Conservation (phyloP, 1,140 invertebrate genomes). For the Drosophila ogumai region DNA sequence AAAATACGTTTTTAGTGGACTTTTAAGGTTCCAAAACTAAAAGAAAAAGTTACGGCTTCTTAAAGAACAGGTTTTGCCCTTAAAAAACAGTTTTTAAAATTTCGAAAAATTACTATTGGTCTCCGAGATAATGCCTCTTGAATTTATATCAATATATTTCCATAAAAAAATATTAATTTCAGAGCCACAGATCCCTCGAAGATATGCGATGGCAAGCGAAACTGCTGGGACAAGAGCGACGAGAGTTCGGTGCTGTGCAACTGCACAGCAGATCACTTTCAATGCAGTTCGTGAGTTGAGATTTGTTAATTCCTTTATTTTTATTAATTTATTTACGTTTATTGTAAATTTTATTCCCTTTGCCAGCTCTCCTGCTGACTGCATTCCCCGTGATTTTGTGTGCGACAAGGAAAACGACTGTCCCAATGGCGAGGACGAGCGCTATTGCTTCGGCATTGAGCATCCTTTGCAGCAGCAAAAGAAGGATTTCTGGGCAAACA, state of each 20-base stretch:
- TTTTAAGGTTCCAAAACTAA: no score
- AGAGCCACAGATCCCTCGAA: slow-evolving; percentile 87
- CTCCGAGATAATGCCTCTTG: no score
- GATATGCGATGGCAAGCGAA: slow-evolving; percentile 91
- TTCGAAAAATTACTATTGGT: no score
- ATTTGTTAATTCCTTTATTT: neutral
- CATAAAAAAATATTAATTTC: neutral
- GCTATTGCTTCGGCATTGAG: slow-evolving; percentile 85
- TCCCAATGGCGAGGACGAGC: slow-evolving; percentile 89
- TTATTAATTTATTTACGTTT: no score
- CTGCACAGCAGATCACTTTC: slow-evolving; percentile 86
- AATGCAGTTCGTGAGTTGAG: slow-evolving; percentile 85
- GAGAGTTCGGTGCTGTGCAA: slow-evolving; percentile 89
- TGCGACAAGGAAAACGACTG: slow-evolving; percentile 91
- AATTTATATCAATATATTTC: neutral
- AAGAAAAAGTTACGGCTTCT: no score
- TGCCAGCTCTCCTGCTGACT: slow-evolving; percentile 84
- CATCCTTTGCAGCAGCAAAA: slow-evolving; percentile 66
- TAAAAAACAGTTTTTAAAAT: no score
- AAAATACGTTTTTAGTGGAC: no score
- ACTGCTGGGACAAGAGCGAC: slow-evolving; percentile 93
- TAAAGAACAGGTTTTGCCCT: no score
- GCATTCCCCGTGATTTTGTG: slow-evolving; percentile 89
- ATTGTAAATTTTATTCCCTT: neutral
- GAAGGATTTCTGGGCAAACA: slow-evolving; percentile 54